Evolutionary conservation across 2,888 invertebrate genomes (phyloP).

Genomic region (Chymomyza amoena): DNA sequence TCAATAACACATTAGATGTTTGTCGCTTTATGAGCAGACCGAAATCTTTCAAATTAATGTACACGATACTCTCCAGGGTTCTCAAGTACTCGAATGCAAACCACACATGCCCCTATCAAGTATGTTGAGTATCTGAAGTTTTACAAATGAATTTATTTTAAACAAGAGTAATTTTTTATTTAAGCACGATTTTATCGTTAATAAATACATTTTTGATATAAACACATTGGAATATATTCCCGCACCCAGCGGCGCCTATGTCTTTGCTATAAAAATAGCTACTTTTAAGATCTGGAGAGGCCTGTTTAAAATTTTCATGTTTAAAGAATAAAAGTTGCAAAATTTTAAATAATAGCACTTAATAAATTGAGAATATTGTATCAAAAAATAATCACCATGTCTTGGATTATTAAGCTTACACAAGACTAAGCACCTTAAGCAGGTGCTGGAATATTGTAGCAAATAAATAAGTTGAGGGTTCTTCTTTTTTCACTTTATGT

Average conservation of each 20-base stretch:
- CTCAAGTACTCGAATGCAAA: constrained; percentile 19
- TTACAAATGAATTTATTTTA: neutral
- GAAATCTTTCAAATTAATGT: constrained; percentile 21
- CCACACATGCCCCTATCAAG: constrained; percentile 31
- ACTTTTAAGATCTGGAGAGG: constrained; percentile 21
- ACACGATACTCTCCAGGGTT: constrained; percentile 13
- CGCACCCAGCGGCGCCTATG: constrained; percentile 19
- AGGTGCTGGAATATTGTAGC: too few relatives aligned
- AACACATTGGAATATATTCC: constrained; percentile 1
- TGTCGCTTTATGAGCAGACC: constrained; percentile 24
- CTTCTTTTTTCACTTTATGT: too few relatives aligned
- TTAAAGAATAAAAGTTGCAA: neutral
- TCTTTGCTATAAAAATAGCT: constrained; percentile 3
- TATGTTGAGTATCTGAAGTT: neutral
- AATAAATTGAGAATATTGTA: too few relatives aligned
- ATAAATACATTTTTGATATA: constrained; percentile 16
- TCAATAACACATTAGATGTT: constrained; percentile 29
- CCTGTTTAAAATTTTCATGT: neutral
- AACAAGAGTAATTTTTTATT: neutral
- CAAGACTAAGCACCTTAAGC: too few relatives aligned
- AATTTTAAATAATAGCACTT: neutral
- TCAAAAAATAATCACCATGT: too few relatives aligned
- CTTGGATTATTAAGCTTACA: too few relatives aligned
- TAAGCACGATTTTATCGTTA: constrained; percentile 12
- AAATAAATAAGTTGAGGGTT: too few relatives aligned